Evolutionary conservation across 2,888 invertebrate species (phyloP).

Genomic region (Philereme transversata): DNA sequence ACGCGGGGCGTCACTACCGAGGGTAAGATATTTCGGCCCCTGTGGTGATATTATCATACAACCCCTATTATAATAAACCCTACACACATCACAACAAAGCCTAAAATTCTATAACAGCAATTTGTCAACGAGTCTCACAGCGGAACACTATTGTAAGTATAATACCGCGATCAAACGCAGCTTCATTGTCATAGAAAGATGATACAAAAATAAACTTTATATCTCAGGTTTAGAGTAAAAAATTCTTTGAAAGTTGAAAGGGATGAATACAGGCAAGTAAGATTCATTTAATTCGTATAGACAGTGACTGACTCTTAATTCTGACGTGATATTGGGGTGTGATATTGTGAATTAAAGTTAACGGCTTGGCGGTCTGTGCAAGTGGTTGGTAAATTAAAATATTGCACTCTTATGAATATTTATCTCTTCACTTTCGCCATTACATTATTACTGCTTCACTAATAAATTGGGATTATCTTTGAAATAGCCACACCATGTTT

Average conservation of each 20-base stretch:
- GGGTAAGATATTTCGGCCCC: slow-evolving; percentile 79
- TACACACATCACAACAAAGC: slow-evolving; percentile 47
- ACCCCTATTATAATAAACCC: slow-evolving; percentile 50
- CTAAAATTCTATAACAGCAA: slow-evolving; percentile 48
- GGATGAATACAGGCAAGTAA: slow-evolving; percentile 73
- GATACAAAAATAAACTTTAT: slow-evolving; percentile 45
- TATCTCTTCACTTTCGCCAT: background rate
- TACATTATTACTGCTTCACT: no score
- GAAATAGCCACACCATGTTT: no score
- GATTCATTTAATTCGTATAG: slow-evolving; percentile 79
- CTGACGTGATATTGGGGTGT: slow-evolving; percentile 57
- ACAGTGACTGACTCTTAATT: slow-evolving; percentile 79
- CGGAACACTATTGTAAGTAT: slow-evolving; percentile 80
- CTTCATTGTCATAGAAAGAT: slow-evolving; percentile 50
- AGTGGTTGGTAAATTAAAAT: slow-evolving; percentile 38
- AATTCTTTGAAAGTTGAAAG: slow-evolving; percentile 39
- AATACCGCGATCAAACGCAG: slow-evolving; percentile 80
- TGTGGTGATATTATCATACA: slow-evolving; percentile 67
- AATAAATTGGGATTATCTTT: no score
- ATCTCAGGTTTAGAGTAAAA: slow-evolving; percentile 28
- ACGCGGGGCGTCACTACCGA: slow-evolving; percentile 80
- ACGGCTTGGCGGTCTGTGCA: slow-evolving; percentile 31
- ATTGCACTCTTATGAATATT: slow-evolving; percentile 12
- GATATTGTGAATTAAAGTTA: slow-evolving; percentile 40
- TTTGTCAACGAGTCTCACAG: slow-evolving; percentile 75